Evolutionary conservation across 1,140 invertebrate genomes (phyloP).

Genomic region (Ylistrum balloti): DNA sequence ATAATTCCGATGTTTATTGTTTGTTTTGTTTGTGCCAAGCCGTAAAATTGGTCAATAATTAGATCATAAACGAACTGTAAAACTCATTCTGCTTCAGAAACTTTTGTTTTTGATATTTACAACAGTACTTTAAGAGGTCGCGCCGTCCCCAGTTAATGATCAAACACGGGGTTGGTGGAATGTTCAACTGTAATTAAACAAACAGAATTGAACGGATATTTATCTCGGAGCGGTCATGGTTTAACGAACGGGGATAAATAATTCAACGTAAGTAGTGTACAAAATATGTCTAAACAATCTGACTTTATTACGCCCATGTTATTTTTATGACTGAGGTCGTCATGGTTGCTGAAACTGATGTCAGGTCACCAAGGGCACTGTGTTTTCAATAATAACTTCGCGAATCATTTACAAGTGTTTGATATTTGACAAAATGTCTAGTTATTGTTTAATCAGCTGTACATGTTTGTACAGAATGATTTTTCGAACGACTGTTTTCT

Average conservation of each 20-base stretch:
- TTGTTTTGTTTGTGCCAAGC: too few species aligned
- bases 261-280: neutral
- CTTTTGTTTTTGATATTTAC: slow-evolving; percentile 33
- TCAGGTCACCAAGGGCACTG: neutral
- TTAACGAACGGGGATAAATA: neutral
- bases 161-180: neutral
- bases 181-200: neutral
- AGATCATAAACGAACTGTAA: neutral
- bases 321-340: neutral
- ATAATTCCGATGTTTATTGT: neutral
- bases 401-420: neutral
- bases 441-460: neutral
- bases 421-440: neutral
- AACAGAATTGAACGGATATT: neutral
- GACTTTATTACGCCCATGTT: neutral
- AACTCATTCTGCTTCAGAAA: neutral
- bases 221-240: slow-evolving; percentile 4
- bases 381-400: neutral
- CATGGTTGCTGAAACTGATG: neutral
- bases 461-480: neutral
- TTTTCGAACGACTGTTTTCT: neutral
- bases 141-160: neutral
- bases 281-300: neutral
- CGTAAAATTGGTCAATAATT: neutral
- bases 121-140: neutral